phyloP scores from a whole-genome alignment of 2,797 vertebrate species.

The Sebastes steindachneri region DNA sequence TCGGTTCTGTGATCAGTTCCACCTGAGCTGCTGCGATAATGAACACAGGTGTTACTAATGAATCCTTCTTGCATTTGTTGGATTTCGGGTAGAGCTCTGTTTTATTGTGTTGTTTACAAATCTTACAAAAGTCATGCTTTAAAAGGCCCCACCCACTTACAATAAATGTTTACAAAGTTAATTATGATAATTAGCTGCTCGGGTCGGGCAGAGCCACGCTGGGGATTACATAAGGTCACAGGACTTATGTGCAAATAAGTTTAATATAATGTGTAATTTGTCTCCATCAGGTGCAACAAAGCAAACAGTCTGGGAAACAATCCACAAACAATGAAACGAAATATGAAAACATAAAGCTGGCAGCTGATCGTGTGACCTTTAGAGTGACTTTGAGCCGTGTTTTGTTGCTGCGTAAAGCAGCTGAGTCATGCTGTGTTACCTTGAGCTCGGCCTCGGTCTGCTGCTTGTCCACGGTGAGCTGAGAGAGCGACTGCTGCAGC shows the following conservation, averaged over 20 bases:
- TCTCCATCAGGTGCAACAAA: too few species aligned
- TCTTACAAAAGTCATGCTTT: neutral
- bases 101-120: neutral
- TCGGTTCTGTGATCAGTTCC: neutral
- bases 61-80: neutral
- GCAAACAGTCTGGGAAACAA: too few species aligned
- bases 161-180: neutral
- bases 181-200: neutral
- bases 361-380: neutral
- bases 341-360: neutral
- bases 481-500: conserved; percentile 92
- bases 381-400: neutral
- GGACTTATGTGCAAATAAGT: neutral
- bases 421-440: conserved; percentile 76
- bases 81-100: neutral
- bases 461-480: conserved; percentile 92
- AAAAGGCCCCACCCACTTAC: neutral
- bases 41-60: neutral
- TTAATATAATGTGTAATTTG: too few species aligned
- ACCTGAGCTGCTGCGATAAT: neutral
- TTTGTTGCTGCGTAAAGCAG: neutral
- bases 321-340: too few species aligned
- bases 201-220: neutral
- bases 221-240: neutral
- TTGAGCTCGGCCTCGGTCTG: conserved; percentile 94